phyloP scores from a whole-genome alignment of 2,888 invertebrate genomes.

The Tachina grossa region DNA sequence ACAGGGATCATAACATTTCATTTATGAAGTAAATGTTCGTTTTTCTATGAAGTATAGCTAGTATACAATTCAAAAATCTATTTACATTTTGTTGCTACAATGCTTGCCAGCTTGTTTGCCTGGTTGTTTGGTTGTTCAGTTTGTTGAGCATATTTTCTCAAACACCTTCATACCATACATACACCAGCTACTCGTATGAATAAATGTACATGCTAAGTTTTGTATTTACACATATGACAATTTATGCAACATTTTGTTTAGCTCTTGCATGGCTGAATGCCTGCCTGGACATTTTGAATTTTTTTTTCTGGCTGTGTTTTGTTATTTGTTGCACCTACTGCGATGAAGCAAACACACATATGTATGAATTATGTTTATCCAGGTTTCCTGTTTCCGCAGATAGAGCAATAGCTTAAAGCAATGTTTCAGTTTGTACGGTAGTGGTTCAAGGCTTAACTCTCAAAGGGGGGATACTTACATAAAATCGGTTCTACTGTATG shows the following conservation, averaged over 20 bases:
- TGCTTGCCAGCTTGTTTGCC: not conserved
- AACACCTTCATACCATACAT: slow-evolving; percentile 52
- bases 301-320: slow-evolving; percentile 20
- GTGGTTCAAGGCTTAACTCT: too few relatives aligned
- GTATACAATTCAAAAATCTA: slow-evolving; percentile 68
- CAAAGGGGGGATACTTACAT: too few relatives aligned
- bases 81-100: slow-evolving; percentile 54
- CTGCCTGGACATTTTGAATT: slow-evolving; percentile 24
- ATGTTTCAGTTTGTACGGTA: not conserved
- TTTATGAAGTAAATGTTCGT: slow-evolving; percentile 16
- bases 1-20: not conserved
- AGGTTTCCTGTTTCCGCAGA: slow-evolving; percentile 47
- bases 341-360: slow-evolving; percentile 7
- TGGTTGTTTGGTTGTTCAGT: slow-evolving; percentile 26
- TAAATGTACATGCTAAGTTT: not conserved
- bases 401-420: not conserved
- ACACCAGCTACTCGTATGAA: not conserved
- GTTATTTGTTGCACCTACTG: slow-evolving; percentile 26
- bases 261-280: not conserved
- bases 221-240: not conserved
- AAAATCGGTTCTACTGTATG: too few relatives aligned
- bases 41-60: slow-evolving; percentile 4
- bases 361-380: slow-evolving; percentile 66
- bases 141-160: slow-evolving; percentile 41
- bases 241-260: slow-evolving; percentile 22